Evolutionary conservation across 2,113 vertebrate species (phyloP), one percentile per base, ranked within the genome.

Genomic region (Neolamprologus fasciatus): DNA sequence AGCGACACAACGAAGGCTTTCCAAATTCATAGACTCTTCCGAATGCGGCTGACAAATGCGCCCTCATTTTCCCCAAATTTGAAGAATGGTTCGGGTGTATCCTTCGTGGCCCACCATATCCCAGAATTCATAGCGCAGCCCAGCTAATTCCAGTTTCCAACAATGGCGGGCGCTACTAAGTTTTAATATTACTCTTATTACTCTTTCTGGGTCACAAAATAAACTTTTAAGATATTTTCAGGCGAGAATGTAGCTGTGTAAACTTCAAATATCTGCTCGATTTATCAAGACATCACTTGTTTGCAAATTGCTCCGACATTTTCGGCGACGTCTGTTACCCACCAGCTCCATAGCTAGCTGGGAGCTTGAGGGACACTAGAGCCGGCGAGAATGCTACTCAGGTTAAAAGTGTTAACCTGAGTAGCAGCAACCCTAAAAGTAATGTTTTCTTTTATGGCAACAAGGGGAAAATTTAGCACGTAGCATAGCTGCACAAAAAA

Each of bases 381-480:
- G 31, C 31, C 31, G 31, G 31, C 7, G 7, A 33, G 31, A 33
- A 33, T 0, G 7, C 31, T 33, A 33, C 31, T 33, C 31, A 33
- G 31, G 31, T 0, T 33, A 33, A 33, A 33, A 33, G 31, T 33
- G 31, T n/a, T n/a, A n/a, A n/a, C n/a, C n/a, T n/a, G n/a, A n/a
- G n/a, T n/a, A n/a, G n/a, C n/a, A 90, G 96, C 91, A 95, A 96
- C 94, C 26, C 81, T 76, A 84, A 92, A 96, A 96, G 92, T 96
- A 91, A 90, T 85, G 89, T 95, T 97, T 96, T 50, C 26, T 94
- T 95, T 92, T 89, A 42, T 33, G 1, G 86, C 73, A 82, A 93
- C 83, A 76, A 83, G 86, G 90, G 63, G 92, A 81, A 93, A 90
- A 85, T 90, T 73, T 85, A 85, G 82, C 50, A 79, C n/a, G 11